Base-by-base conservation (phyloP, 2,888 invertebrate genomes). In the Thalpophila matura region DNA sequence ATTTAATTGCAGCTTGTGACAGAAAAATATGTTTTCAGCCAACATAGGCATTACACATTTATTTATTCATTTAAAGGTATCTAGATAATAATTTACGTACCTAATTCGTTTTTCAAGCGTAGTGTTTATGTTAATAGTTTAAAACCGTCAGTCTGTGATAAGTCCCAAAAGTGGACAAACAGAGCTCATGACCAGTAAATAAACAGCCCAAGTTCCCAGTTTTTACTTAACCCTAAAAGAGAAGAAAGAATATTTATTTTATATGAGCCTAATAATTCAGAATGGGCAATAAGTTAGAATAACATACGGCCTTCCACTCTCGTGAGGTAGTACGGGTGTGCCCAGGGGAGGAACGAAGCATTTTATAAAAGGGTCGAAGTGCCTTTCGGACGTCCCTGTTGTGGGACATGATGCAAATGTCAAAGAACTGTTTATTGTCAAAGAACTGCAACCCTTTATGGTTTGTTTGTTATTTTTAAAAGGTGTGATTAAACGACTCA, bases 211-310 rank as follows among this genome's bases (percentile, higher is more conserved):
- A 3, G 6, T 33, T 33, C 14, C 33, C 33, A n/a, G 33, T 33
- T n/a, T n/a, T 33, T n/a, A 42, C 31, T 18, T 14, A 33, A 22
- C 53, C 18, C 65, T 0, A 27, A n/a, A 49, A 20, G 18, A 27
- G 16, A 49, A 20, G 18, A 37, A 37, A 58, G 16, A 10, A 67
- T 26, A 46, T 71, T 60, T 53, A 65, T 50, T 55, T 29, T 16
- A 20, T 37, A 46, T 40, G 46, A 27, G 4, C 3, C 14, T 40
- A 26, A 50, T 43, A 61, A 61, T 61, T 55, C 49, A 73, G 37
- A 61, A 38, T n/a, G 3, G 10, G 57, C 31, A 55, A 37, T 73
- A 72, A 58, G 18, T 61, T 58, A 55, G 42, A 33, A 57, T 20
- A 51, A 55, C 7, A 47, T 66, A 55, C 31, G 57, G 55, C 45